Percentiles rank a stretch among this genome's conserved stretches.
Conservation (phyloP, 2,113 vertebrate genomes). For the Dromaius novaehollandiae region DNA sequence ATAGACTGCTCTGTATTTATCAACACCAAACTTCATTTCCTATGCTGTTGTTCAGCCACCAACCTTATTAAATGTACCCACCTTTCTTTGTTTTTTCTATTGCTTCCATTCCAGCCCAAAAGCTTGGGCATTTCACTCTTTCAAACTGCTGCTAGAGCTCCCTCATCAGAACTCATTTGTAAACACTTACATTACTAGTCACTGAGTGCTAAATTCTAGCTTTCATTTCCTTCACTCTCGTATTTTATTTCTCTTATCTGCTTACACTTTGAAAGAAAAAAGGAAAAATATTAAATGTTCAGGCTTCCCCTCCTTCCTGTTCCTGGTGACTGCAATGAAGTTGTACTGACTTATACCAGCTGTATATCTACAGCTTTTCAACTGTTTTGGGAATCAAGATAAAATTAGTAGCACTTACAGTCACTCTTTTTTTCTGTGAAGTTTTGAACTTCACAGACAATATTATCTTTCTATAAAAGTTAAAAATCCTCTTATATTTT, state of each 20-base stretch:
- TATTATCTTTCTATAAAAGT: not conserved
- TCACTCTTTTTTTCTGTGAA: not conserved
- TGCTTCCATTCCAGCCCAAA: not conserved
- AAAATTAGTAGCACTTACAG: not conserved
- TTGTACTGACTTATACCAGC: not conserved
- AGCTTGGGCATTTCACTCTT: not conserved
- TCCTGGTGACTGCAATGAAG: not conserved
- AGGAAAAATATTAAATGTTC: not conserved
- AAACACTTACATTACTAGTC: not conserved
- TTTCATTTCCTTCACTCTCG: not conserved
- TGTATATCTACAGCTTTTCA: not conserved
- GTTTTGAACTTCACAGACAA: not conserved
- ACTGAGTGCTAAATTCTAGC: not conserved
- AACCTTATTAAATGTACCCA: not conserved
- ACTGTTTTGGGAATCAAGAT: not conserved
- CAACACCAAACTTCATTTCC: not conserved
- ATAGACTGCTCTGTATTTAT: not conserved
- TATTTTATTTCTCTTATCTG: not conserved
- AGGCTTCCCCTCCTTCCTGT: not conserved
- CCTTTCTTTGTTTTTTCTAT: not conserved
- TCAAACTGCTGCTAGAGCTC: not conserved
- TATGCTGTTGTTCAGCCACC: not conserved
- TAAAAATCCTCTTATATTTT: not conserved
- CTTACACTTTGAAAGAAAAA: not conserved
- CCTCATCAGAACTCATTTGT: not conserved